phyloP scores from a whole-genome alignment of 2,113 vertebrate genomes.

The Caranx ignobilis region DNA sequence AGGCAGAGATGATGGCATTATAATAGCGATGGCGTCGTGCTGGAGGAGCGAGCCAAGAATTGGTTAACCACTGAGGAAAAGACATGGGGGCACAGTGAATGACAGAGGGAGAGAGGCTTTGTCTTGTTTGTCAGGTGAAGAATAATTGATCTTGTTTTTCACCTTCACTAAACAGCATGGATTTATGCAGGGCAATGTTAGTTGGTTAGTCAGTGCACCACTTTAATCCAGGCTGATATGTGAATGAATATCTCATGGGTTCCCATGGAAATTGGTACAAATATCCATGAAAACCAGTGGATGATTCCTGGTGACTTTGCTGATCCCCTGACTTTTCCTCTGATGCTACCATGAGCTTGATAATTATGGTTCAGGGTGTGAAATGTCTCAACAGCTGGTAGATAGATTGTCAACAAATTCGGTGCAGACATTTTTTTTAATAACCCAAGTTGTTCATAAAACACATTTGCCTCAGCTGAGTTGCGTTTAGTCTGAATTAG shows the following conservation, averaged over 20 bases:
- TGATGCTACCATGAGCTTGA: no score
- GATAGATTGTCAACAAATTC: neutral
- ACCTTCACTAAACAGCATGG: neutral
- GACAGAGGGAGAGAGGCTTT: slow-evolving; percentile 61
- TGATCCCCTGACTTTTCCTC: neutral
- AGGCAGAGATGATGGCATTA: slow-evolving; percentile 74
- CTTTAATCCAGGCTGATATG: neutral
- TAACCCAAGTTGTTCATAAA: neutral
- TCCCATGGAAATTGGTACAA: neutral
- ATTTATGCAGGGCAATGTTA: neutral
- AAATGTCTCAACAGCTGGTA: no score
- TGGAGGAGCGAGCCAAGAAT: slow-evolving; percentile 66
- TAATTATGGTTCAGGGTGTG: no score
- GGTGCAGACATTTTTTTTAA: no score
- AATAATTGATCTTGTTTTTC: slow-evolving; percentile 27
- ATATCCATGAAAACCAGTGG: neutral
- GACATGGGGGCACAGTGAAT: slow-evolving; percentile 54
- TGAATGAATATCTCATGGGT: neutral
- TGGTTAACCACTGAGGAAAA: slow-evolving; percentile 73
- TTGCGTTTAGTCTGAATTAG: neutral
- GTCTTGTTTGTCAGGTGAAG: slow-evolving; percentile 60
- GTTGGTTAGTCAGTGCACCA: neutral
- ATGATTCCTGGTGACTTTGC: neutral
- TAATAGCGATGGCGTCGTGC: slow-evolving; percentile 77
- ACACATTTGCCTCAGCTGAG: neutral